phyloP scores from a whole-genome alignment of 2,113 vertebrate genomes.

The Melanostigma gelatinosum region DNA sequence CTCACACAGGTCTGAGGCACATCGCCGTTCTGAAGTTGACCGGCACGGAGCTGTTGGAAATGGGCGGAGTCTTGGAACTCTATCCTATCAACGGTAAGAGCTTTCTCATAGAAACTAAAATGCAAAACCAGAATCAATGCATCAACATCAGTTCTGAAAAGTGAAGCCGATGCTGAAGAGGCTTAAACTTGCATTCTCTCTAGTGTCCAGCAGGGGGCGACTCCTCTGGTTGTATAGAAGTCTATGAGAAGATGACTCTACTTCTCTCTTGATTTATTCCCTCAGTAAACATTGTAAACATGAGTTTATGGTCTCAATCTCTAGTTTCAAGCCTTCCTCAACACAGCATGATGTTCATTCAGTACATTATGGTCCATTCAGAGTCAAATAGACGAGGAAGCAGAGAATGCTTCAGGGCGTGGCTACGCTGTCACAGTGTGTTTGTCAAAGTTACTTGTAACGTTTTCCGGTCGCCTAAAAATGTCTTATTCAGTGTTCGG shows the following conservation, averaged over 20 bases:
- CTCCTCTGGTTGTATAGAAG: not conserved
- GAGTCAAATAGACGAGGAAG: not conserved
- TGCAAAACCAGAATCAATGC: not conserved
- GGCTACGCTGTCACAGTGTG: not conserved
- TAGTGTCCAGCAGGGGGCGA: not conserved
- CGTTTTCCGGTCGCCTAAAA: not conserved
- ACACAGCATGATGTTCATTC: not conserved
- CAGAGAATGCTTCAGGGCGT: not conserved
- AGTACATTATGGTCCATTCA: not conserved
- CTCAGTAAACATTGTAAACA: not conserved
- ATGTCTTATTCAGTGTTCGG: not conserved
- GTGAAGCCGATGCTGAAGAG: too few species aligned
- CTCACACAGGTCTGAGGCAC: slow-evolving; percentile 90
- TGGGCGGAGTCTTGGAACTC: slow-evolving; percentile 92
- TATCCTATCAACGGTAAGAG: slow-evolving; percentile 97
- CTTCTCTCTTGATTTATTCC: not conserved
- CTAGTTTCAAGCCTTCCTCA: not conserved
- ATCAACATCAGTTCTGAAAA: too few species aligned
- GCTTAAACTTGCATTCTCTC: not conserved
- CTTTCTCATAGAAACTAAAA: not conserved
- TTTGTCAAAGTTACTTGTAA: not conserved
- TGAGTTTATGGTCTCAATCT: too few species aligned
- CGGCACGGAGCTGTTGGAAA: slow-evolving; percentile 86
- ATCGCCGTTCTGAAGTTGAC: slow-evolving; percentile 93
- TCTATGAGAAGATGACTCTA: not conserved